These are phyloP conservation scores for Carettochelys insculpta DNA, from an alignment of 2,113 vertebrate species.

Conservation along the genomic window DNA sequence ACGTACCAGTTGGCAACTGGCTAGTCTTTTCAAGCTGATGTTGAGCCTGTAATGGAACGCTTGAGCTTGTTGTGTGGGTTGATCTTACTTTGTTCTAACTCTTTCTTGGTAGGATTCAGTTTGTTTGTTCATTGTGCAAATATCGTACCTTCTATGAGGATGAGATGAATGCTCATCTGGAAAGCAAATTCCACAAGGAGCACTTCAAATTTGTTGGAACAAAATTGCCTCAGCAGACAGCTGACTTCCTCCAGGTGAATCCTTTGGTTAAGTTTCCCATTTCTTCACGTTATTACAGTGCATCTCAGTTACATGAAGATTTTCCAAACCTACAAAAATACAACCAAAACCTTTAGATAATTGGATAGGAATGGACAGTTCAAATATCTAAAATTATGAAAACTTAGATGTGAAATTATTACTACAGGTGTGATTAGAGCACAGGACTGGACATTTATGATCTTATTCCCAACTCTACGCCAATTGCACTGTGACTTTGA, in stretches of 20 bases:
- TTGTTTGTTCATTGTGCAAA: constrained; percentile 93
- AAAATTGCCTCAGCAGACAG: constrained; percentile 89
- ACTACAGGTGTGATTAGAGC: not conserved
- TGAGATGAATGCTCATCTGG: constrained; percentile 88
- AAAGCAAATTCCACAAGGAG: constrained; percentile 94
- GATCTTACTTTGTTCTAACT: not conserved
- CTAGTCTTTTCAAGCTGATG: not conserved
- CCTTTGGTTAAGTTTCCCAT: fast-evolving
- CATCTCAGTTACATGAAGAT: not conserved
- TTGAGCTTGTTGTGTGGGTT: constrained; percentile 29
- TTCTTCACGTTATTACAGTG: fast-evolving
- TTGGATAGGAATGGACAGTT: not conserved
- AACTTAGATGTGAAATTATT: fast-evolving
- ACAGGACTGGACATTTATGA: not conserved
- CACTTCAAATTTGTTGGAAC: constrained; percentile 90
- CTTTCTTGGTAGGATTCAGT: constrained; percentile 84
- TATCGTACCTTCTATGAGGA: constrained; percentile 93
- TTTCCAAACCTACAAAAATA: not conserved
- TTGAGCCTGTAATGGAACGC: constrained; percentile 46
- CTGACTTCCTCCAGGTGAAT: constrained; percentile 90
- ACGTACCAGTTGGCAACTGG: not conserved
- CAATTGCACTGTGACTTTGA: not conserved
- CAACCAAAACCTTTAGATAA: not conserved
- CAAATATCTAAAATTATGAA: not conserved
- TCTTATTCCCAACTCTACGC: not conserved